Conservation (phyloP, 2,113 vertebrate species). For the Anas platyrhynchos region DNA sequence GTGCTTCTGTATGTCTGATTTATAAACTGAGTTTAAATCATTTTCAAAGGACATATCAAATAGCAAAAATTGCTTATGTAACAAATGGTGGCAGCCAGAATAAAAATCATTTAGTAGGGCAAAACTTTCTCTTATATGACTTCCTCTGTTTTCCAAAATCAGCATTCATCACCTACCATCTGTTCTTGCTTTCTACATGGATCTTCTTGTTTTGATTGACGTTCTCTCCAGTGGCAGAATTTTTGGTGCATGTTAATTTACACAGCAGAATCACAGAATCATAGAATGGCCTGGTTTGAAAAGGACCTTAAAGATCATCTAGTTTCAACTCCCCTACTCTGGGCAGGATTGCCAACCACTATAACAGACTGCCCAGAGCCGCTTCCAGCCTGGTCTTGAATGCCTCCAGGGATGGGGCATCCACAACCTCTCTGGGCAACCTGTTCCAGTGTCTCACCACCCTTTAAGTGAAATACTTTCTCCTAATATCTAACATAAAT, state of each 20-base stretch:
- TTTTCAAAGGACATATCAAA: neutral
- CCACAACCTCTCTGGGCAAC: too few relatives aligned
- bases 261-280: neutral
- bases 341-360: too few relatives aligned
- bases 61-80: neutral
- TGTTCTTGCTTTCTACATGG: neutral
- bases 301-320: too few relatives aligned
- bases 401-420: too few relatives aligned
- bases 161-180: slow-evolving; percentile 43
- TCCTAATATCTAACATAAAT: too few relatives aligned
- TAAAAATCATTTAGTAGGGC: neutral
- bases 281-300: too few relatives aligned
- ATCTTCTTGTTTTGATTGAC: slow-evolving; percentile 51
- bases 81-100: neutral
- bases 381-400: too few relatives aligned
- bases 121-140: neutral
- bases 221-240: slow-evolving; percentile 10
- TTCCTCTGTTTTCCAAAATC: slow-evolving; percentile 30
- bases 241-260: slow-evolving; percentile 51
- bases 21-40: neutral
- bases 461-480: too few relatives aligned
- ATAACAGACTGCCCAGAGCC: too few relatives aligned
- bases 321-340: too few relatives aligned
- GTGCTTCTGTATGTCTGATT: neutral
- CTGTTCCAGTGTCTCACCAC: too few relatives aligned